These are phyloP conservation scores for Theonella swinhoei DNA, from an alignment of 37 sponge, comb jelly and placozoan species.

Conservation along the genomic window DNA sequence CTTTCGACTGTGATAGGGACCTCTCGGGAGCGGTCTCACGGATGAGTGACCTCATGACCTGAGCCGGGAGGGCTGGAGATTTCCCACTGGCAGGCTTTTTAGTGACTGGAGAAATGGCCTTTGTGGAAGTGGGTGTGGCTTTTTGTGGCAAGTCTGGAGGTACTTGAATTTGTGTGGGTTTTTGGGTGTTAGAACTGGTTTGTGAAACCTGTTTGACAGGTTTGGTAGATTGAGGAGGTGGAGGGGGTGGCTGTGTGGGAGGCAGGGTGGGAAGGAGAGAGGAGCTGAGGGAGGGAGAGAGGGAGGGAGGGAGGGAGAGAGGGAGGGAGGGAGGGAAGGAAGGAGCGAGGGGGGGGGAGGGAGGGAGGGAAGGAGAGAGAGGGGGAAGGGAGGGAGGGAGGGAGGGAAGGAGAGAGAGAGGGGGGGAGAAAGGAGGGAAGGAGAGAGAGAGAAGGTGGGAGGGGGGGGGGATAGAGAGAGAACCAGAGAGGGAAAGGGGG, in stretches of 20 bases:
- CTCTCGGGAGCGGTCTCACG: not conserved
- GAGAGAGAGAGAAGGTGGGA: not conserved
- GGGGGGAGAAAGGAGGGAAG: not conserved
- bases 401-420: constrained; percentile 4
- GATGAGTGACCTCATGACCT: not conserved
- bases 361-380: not conserved
- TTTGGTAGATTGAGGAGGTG: too few relatives aligned
- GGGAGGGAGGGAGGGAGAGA: not conserved
- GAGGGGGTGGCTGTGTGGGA: not conserved
- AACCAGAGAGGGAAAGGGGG: not conserved
- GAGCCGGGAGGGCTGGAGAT: not conserved
- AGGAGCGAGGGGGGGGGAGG: too few relatives aligned
- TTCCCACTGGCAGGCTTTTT: not conserved
- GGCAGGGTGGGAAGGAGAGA: not conserved
- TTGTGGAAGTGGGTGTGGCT: not conserved
- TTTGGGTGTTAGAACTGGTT: not conserved
- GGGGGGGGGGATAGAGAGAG: constrained; percentile 1
- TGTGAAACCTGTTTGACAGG: not conserved
- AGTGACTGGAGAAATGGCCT: not conserved
- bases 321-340: not conserved
- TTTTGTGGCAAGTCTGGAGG: not conserved
- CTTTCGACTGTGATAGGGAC: too few relatives aligned
- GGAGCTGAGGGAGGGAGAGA: too few relatives aligned
- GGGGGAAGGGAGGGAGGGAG: not conserved
- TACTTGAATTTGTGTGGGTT: not conserved